phyloP scores from a whole-genome alignment of 1,140 invertebrate species.

The Bathynomus jamesi region DNA sequence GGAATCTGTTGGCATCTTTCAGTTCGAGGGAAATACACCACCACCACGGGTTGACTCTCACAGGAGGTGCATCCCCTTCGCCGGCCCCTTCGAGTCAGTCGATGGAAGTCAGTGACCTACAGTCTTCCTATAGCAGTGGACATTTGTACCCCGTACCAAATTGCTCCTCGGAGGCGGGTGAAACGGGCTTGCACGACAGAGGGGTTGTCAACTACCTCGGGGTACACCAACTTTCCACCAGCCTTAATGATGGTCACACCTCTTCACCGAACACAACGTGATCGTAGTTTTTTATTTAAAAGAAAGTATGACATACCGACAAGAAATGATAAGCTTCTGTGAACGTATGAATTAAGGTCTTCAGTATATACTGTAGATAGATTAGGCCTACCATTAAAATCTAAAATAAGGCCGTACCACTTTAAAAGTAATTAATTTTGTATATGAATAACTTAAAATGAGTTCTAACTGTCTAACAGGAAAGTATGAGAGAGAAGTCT shows the following conservation, averaged over 20 bases:
- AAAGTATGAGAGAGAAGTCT: no score
- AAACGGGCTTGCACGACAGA: not conserved
- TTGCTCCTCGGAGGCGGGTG: not conserved
- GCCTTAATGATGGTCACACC: not conserved
- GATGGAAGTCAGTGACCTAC: constrained; percentile 21
- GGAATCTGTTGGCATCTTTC: constrained; percentile 29
- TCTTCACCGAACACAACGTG: not conserved
- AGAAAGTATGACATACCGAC: no score
- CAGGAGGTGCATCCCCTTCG: constrained; percentile 13
- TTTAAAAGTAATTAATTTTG: no score
- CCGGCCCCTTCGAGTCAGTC: constrained; percentile 22
- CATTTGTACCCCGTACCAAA: constrained; percentile 14
- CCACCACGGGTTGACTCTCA: constrained; percentile 1
- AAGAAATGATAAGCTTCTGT: no score
- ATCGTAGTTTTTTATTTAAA: not conserved
- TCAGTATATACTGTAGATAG: no score
- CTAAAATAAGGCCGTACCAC: no score
- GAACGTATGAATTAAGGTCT: no score
- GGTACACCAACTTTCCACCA: not conserved
- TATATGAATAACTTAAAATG: no score
- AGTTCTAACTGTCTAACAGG: no score
- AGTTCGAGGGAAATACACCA: constrained; percentile 20
- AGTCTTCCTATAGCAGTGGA: constrained; percentile 27
- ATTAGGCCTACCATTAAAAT: no score
- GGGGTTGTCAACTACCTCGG: not conserved